Percentiles rank a stretch among this genome's conserved stretches.
Conservation (phyloP, 1,140 invertebrate species). For the Scaptodrosophila lebanonensis region DNA sequence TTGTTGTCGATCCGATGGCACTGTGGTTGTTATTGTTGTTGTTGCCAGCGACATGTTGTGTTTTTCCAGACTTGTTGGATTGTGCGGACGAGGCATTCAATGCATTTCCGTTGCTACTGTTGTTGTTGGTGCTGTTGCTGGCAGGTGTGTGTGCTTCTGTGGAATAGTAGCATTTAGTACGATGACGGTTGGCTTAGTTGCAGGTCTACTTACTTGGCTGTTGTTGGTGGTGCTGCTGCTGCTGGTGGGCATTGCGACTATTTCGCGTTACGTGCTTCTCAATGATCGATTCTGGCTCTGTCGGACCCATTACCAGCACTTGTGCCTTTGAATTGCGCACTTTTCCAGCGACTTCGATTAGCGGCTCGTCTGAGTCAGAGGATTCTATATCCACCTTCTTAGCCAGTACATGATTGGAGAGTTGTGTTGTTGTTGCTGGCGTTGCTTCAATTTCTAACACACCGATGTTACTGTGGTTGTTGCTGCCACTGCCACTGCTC, state of each 20-base stretch:
- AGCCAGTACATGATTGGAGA: slow-evolving; percentile 24
- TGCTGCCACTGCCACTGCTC: slow-evolving; percentile 29
- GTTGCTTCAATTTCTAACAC: slow-evolving; percentile 8
- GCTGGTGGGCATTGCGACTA: slow-evolving; percentile 53
- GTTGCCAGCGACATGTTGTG: slow-evolving; percentile 20
- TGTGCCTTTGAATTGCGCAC: slow-evolving; percentile 78
- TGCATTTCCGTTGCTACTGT: slow-evolving; percentile 13
- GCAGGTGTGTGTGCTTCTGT: background rate
- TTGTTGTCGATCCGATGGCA: background rate
- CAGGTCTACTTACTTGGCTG: slow-evolving; percentile 45
- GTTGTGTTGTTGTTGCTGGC: slow-evolving; percentile 18
- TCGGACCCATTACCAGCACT: slow-evolving; percentile 29
- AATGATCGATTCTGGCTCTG: slow-evolving; percentile 28
- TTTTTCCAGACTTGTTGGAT: slow-evolving; percentile 28
- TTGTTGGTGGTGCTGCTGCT: slow-evolving; percentile 44
- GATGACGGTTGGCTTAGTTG: background rate
- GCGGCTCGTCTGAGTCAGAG: slow-evolving; percentile 88
- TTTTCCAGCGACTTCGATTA: slow-evolving; percentile 85
- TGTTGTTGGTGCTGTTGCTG: slow-evolving; percentile 51
- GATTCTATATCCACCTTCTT: slow-evolving; percentile 79
- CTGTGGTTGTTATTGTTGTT: slow-evolving; percentile 2
- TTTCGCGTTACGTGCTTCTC: slow-evolving; percentile 63
- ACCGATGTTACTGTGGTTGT: slow-evolving; percentile 17
- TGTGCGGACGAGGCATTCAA: slow-evolving; percentile 13
- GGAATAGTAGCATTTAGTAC: too few relatives aligned